These are phyloP conservation scores for Drosophila falleni DNA, from an alignment of 2,888 invertebrate species.

Conservation along the genomic window DNA sequence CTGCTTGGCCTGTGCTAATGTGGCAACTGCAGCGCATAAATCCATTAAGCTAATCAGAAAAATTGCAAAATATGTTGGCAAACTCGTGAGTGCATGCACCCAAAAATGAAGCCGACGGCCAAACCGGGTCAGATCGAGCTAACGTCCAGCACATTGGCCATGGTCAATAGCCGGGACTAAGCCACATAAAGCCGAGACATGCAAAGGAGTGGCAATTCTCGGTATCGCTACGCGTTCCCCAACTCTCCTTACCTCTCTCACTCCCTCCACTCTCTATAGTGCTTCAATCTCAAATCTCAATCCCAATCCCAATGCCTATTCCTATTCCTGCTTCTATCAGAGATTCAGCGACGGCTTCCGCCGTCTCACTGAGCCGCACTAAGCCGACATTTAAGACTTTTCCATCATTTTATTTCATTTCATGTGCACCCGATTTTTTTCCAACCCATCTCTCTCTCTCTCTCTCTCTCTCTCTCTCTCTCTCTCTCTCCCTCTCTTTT, in stretches of 20 bases:
- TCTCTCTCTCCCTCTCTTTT: not conserved
- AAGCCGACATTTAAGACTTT: slow-evolving; percentile 69
- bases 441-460: slow-evolving; percentile 6
- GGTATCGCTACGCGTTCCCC: not conserved
- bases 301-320: slow-evolving; percentile 7
- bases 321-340: slow-evolving; percentile 9
- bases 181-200: slow-evolving; percentile 46
- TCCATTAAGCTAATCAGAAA: slow-evolving; percentile 69
- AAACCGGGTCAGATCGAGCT: not conserved
- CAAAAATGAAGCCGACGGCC: not conserved
- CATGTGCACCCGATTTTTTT: slow-evolving; percentile 55
- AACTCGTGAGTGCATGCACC: slow-evolving; percentile 21
- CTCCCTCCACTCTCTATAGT: not conserved
- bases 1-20: slow-evolving; percentile 47
- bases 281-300: not conserved
- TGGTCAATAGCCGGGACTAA: slow-evolving; percentile 50
- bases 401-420: slow-evolving; percentile 71
- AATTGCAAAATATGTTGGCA: slow-evolving; percentile 64
- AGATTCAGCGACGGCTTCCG: slow-evolving; percentile 29
- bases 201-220: slow-evolving; percentile 46
- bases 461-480: slow-evolving; percentile 2
- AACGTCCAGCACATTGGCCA: slow-evolving; percentile 10
- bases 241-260: not conserved
- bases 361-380: slow-evolving; percentile 56
- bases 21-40: slow-evolving; percentile 63